Evolutionary conservation across 2,113 vertebrate species (phyloP), one percentile per base, ranked within the genome.

Genomic region (Nipponia nippon): DNA sequence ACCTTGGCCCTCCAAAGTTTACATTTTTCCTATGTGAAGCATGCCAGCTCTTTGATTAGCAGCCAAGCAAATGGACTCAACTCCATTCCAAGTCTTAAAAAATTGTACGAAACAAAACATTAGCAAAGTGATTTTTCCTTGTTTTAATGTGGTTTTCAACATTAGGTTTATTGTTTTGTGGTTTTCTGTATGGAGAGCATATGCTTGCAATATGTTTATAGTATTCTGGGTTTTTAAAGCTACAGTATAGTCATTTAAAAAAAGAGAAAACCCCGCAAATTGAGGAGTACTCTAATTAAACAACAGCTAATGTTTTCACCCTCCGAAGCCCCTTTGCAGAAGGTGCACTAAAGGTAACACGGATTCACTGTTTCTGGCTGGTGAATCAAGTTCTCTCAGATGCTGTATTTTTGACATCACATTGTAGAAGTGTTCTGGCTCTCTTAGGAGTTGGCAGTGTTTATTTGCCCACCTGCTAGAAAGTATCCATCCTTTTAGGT

Each of bases 91-190:
- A 97, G 94, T 96, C 97, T 89, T 90, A 80, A 97, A 94, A 98
- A 97, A 94, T 89, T 89, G 93, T 97, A 98, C 95, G 95, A 97
- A 97, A 97, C 93, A 97, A 98, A 97, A 97, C 97, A 96, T 98
- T 97, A 97, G 95, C 83, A 11, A 97, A 97, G 96, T 93, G 96
- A 94, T 96, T 97, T 97, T 90, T 95, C 76, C 95, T 97, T 97
- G 97, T 97, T 97, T 98, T 98, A 98, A 98, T 98, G 98, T 98
- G 98, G 98, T 97, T 98, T 98, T 97, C 95, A 81, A 96, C 94
- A 78, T 92, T 69, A 97, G 92, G 97, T 97, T 97, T 97, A 97
- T 97, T 98, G 97, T 92, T 96, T 97, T 95, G 95, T 93, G 93
- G 97, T 92, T 97, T 97, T 90, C 90, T 94, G 89, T 55, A 78